Percentiles rank a stretch among this genome's conserved stretches.
These are phyloP conservation scores for Piezodorus guildinii DNA, from an alignment of 1,140 invertebrate genomes.

Conservation along the genomic window DNA sequence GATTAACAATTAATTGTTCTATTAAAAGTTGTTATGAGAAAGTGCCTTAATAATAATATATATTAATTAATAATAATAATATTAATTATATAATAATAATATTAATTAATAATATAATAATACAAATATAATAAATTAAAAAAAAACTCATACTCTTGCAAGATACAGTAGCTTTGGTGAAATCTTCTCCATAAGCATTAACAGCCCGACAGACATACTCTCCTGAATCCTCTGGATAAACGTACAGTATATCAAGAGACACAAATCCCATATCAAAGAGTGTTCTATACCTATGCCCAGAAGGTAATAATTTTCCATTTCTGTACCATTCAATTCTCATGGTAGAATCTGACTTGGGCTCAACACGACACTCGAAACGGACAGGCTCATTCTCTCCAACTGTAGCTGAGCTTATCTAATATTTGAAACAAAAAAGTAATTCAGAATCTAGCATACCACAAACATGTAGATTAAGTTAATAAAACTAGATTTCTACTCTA, in stretches of 20 bases:
- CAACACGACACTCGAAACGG: conserved; percentile 87
- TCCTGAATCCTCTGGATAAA: conserved; percentile 85
- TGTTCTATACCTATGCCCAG: conserved; percentile 83
- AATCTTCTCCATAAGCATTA: conserved; percentile 79
- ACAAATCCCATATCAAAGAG: conserved; percentile 91
- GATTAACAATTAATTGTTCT: too few relatives aligned
- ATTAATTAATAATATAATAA: too few relatives aligned
- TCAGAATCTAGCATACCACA: background rate
- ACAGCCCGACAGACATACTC: conserved; percentile 82
- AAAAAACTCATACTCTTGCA: conserved; percentile 59
- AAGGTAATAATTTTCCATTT: conserved; percentile 75
- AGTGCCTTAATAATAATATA: too few relatives aligned
- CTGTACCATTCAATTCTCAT: conserved; percentile 86
- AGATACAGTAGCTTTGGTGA: conserved; percentile 67
- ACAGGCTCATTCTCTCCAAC: conserved; percentile 82
- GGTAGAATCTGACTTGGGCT: conserved; percentile 89
- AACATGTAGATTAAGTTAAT: background rate
- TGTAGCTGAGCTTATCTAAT: conserved; percentile 59
- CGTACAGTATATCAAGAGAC: conserved; percentile 83
- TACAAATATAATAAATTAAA: conserved; percentile 43
- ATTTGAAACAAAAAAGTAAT: conserved; percentile 21
- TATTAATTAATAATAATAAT: too few relatives aligned
- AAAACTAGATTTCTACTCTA: conserved; percentile 26
- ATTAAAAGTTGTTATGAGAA: too few relatives aligned
- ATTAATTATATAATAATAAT: too few relatives aligned